A percentile compares a stretch with the other conserved stretches of the same genome.
These are phyloP conservation scores for Tryphoninae sp. DNA, from an alignment of 2,888 invertebrate species.

Conservation along the genomic window DNA sequence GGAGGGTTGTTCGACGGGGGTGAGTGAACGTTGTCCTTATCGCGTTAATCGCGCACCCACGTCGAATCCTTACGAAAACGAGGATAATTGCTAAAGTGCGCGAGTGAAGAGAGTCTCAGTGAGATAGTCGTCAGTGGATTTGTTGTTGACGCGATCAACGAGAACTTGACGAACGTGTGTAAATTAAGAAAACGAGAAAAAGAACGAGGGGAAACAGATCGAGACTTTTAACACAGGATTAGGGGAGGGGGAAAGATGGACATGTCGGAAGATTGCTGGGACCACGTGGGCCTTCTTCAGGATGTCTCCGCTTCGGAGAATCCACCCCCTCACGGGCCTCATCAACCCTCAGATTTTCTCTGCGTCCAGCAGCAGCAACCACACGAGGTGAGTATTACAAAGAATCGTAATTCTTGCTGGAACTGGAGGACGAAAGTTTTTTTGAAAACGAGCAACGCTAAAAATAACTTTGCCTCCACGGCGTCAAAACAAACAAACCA, in stretches of 20 bases:
- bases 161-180: background rate
- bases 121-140: constrained; percentile 11
- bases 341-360: constrained; percentile 65
- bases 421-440: too few species aligned
- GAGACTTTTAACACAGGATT: constrained; percentile 3
- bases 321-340: constrained; percentile 68
- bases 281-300: constrained; percentile 80
- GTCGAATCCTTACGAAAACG: background rate
- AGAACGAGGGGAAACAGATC: background rate
- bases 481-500: too few species aligned
- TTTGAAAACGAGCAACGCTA: too few species aligned
- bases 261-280: constrained; percentile 80
- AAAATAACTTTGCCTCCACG: too few species aligned
- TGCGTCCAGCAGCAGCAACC: constrained; percentile 73
- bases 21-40: background rate
- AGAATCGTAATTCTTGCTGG: background rate
- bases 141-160: background rate
- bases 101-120: constrained; percentile 34
- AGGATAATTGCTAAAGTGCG: constrained; percentile 30
- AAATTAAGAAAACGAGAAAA: background rate
- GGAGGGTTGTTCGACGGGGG: background rate
- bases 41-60: background rate
- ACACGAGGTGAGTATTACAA: constrained; percentile 62
- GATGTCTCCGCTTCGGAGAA: constrained; percentile 76
- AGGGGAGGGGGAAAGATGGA: constrained; percentile 71